Evolutionary conservation across 2,113 vertebrate genomes (phyloP).

Genomic region (Eudyptes chrysolophus): DNA sequence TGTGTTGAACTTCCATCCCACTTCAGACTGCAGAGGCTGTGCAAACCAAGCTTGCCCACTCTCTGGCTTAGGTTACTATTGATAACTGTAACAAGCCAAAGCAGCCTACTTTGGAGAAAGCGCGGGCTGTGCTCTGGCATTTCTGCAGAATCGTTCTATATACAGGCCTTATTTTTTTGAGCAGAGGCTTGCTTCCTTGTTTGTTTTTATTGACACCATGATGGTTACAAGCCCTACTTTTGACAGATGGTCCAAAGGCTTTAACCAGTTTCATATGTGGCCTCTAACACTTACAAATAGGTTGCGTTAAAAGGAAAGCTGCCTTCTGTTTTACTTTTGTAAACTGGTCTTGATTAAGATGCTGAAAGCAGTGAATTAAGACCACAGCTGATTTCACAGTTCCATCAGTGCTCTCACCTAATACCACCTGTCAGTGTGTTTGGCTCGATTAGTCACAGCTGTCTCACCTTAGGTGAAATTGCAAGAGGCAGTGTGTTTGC

Average conservation of each 20-base stretch:
- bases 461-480: not conserved
- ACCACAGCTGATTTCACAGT: not conserved
- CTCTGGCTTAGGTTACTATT: not conserved
- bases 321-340: not conserved
- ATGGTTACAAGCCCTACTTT: not conserved
- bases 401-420: not conserved
- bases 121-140: not conserved
- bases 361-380: not conserved
- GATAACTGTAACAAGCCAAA: not conserved
- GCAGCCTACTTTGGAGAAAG: not conserved
- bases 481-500: not conserved
- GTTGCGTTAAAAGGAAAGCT: not conserved
- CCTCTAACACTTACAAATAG: not conserved
- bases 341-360: not conserved
- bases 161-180: not conserved
- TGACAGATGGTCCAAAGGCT: not conserved
- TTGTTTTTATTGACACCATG: not conserved
- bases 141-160: not conserved
- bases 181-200: not conserved
- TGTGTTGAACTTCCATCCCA: rapidly evolving
- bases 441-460: not conserved
- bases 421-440: not conserved
- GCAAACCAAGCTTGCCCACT: not conserved
- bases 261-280: not conserved
- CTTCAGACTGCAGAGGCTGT: not conserved